Conservation (phyloP, 2,888 invertebrate genomes). For the Troilus luridus region DNA sequence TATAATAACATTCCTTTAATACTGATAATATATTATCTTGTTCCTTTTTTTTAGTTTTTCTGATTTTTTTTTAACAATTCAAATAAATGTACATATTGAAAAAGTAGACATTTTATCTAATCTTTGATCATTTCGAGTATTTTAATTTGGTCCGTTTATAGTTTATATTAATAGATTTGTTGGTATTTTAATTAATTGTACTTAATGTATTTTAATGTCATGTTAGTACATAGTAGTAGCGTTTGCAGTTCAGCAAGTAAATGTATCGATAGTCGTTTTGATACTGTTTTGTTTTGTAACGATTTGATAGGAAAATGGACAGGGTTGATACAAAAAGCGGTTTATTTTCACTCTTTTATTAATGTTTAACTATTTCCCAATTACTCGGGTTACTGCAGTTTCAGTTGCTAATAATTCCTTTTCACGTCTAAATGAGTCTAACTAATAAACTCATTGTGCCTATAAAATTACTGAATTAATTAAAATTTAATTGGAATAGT, state of each 20-base stretch:
- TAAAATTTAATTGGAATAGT: neutral
- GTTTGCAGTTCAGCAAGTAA: neutral
- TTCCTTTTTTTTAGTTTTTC: constrained; percentile 31
- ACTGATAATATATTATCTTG: neutral
- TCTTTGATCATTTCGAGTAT: neutral
- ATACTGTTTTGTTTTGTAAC: neutral
- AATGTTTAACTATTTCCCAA: neutral
- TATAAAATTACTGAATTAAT: neutral
- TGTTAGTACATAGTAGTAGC: neutral
- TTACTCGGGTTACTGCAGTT: neutral
- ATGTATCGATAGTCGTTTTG: neutral
- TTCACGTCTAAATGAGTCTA: neutral
- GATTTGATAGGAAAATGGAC: neutral
- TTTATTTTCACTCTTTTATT: neutral
- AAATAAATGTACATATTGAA: constrained; percentile 27
- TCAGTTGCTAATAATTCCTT: neutral
- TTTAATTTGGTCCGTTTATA: neutral
- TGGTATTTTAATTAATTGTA: constrained; percentile 26
- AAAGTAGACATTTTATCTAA: neutral
- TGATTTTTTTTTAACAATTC: neutral
- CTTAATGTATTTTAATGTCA: constrained; percentile 2
- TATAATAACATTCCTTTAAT: constrained; percentile 73
- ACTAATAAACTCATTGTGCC: neutral
- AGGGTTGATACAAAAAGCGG: neutral
- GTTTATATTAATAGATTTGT: neutral